Conservation (phyloP, 1,140 invertebrate genomes). For the Aphelenchoides besseyi region DNA sequence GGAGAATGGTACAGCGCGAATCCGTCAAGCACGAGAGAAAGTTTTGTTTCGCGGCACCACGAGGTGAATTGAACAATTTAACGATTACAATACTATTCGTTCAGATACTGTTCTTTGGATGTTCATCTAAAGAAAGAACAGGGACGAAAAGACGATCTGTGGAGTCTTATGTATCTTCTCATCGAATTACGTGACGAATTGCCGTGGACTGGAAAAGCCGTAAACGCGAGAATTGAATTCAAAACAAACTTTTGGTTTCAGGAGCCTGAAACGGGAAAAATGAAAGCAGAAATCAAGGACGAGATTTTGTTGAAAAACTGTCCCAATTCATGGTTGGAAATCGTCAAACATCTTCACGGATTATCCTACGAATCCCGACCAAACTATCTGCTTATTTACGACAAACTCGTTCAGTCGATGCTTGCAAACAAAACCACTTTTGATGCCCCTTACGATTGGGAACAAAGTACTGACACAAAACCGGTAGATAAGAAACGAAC, state of each 20-base stretch:
- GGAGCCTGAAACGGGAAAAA: conserved; percentile 13
- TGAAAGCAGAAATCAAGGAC: conserved; percentile 34
- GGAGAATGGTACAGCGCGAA: conserved; percentile 15
- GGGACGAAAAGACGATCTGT: conserved; percentile 47
- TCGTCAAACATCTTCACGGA: conserved; percentile 20
- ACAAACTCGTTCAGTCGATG: conserved; percentile 21
- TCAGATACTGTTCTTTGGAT: conserved; percentile 42
- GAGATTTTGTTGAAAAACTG: conserved; percentile 16
- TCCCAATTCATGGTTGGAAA: conserved; percentile 17
- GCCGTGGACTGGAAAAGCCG: conserved; percentile 22
- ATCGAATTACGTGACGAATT: conserved; percentile 5
- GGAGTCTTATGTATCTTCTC: conserved; percentile 21
- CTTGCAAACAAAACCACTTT: conserved; percentile 18
- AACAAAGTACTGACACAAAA: conserved; percentile 20
- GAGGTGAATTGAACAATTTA: neutral
- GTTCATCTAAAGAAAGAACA: conserved; percentile 44
- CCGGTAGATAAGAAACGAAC: conserved; percentile 12
- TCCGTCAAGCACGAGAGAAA: conserved; percentile 21
- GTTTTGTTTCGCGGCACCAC: conserved; percentile 17
- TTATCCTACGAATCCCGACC: conserved; percentile 27
- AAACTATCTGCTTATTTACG: conserved; percentile 29
- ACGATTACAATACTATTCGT: neutral
- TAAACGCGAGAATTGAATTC: neutral
- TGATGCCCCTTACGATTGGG: conserved; percentile 30
- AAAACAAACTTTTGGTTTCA: neutral